These are phyloP conservation scores for Paracanthobrama guichenoti DNA, from an alignment of 2,113 vertebrate species.

Conservation along the genomic window DNA sequence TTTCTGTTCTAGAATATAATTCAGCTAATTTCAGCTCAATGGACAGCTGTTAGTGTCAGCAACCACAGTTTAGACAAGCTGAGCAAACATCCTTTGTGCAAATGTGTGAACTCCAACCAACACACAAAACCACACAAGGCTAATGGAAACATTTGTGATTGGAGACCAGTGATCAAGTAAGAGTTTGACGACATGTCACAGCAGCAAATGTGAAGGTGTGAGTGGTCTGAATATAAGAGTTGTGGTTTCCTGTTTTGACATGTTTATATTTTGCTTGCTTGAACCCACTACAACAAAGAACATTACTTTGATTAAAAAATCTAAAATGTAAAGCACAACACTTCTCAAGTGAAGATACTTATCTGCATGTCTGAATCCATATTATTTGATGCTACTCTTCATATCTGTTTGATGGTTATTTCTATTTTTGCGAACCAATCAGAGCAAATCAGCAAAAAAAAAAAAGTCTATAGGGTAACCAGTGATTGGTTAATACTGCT, in stretches of 20 bases:
- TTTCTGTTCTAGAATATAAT: neutral
- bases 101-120: neutral
- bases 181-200: neutral
- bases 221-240: neutral
- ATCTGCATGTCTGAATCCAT: neutral
- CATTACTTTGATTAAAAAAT: too few species aligned
- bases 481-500: neutral
- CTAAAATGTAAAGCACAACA: neutral
- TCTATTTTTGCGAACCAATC: neutral
- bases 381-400: neutral
- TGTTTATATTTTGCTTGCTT: neutral
- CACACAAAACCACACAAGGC: neutral
- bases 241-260: constrained; percentile 11
- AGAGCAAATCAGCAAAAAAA: neutral
- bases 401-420: neutral
- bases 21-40: neutral
- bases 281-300: neutral
- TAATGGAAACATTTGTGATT: neutral
- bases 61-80: neutral
- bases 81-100: neutral
- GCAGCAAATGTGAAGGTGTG: neutral
- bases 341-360: neutral
- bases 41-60: neutral
- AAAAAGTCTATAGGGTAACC: neutral
- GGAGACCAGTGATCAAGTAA: neutral